Evolutionary conservation across 1,140 invertebrate species (phyloP).

Genomic region (Drosophila lowei): DNA sequence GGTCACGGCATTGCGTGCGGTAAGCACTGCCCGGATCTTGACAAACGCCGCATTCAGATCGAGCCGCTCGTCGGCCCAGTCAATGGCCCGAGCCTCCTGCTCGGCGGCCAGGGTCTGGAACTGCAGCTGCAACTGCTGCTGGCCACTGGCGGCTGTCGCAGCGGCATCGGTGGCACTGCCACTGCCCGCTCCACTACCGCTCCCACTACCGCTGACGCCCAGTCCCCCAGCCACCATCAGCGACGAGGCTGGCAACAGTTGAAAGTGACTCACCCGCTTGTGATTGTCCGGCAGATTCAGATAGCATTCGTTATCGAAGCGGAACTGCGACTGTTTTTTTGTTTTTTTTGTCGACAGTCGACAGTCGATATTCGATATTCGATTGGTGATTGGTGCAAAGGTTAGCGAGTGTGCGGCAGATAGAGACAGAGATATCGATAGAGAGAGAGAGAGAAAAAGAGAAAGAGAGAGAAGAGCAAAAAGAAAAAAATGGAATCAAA

Average conservation of each 20-base stretch:
- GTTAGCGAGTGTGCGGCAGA: slow-evolving; percentile 27
- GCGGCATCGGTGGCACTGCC: slow-evolving; percentile 2
- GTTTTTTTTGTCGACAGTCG: not conserved
- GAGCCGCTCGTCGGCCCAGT: slow-evolving; percentile 74
- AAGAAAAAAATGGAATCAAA: slow-evolving; percentile 33
- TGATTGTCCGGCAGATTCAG: slow-evolving; percentile 97
- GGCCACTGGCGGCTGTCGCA: slow-evolving; percentile 48
- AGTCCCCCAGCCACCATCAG: slow-evolving; percentile 82
- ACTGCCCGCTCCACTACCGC: slow-evolving; percentile 25
- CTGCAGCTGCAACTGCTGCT: slow-evolving; percentile 64
- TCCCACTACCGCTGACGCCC: slow-evolving; percentile 84
- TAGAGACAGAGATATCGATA: slow-evolving; percentile 17
- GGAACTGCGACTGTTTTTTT: slow-evolving; percentile 95
- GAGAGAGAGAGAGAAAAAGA: slow-evolving; percentile 42
- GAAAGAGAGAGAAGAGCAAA: slow-evolving; percentile 47
- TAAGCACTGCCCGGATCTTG: slow-evolving; percentile 74
- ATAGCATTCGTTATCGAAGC: slow-evolving; percentile 99
- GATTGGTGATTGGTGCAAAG: slow-evolving; percentile 36
- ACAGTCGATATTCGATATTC: slow-evolving; percentile 5
- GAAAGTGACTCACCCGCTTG: slow-evolving; percentile 93
- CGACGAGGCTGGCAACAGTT: slow-evolving; percentile 59
- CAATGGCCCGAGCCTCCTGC: slow-evolving; percentile 74
- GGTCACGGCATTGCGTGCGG: slow-evolving; percentile 72
- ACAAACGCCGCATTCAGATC: slow-evolving; percentile 76
- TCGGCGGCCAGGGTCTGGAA: slow-evolving; percentile 74